phyloP scores from a whole-genome alignment of 2,888 invertebrate species.

The Spicauda simplicius region DNA sequence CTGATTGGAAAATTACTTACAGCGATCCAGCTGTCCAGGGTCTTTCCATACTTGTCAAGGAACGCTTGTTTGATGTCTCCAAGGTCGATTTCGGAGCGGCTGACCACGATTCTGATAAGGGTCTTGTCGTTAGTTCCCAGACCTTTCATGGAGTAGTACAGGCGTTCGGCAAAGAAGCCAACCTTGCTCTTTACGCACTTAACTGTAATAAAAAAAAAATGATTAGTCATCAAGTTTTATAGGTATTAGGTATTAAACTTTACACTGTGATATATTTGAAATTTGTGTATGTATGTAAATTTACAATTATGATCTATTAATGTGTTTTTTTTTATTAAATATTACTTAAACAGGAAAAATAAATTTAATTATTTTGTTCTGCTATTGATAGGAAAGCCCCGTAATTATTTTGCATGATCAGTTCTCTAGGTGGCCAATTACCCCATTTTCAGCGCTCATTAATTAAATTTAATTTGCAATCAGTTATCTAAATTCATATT shows the following conservation, averaged over 20 bases:
- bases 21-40: constrained; percentile 93
- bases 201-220: constrained; percentile 75
- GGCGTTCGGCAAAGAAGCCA: constrained; percentile 95
- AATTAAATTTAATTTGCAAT: too few species aligned
- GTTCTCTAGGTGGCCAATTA: too few species aligned
- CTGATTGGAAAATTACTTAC: constrained; percentile 86
- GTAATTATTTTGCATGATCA: too few species aligned
- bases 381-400: too few species aligned
- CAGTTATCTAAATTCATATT: too few species aligned
- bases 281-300: too few species aligned
- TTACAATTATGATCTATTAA: too few species aligned
- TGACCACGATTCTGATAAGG: constrained; percentile 95
- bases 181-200: constrained; percentile 96
- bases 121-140: constrained; percentile 95
- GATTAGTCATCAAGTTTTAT: neutral
- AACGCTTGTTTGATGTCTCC: constrained; percentile 97
- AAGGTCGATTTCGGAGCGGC: constrained; percentile 95
- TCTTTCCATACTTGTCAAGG: constrained; percentile 92
- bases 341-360: too few species aligned
- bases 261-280: neutral
- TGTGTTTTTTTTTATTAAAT: too few species aligned
- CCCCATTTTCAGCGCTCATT: too few species aligned
- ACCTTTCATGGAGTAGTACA: constrained; percentile 96
- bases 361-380: too few species aligned
- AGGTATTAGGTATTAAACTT: too few species aligned